Conservation (phyloP, 2,113 vertebrate species). For the Puffinus mauretanicus region DNA sequence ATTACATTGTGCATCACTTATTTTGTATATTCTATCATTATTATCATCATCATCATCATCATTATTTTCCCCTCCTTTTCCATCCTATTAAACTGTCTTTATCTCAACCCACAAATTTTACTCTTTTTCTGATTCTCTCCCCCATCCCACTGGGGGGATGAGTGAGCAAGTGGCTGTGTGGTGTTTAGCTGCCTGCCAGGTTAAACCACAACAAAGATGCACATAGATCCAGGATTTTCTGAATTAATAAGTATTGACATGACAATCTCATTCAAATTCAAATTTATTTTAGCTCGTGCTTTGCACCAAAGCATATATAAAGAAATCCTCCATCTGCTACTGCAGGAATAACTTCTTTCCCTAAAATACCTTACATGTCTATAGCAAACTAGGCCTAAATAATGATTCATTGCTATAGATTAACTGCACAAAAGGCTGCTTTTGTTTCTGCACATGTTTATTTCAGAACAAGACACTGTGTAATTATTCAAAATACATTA, state of each 20-base stretch:
- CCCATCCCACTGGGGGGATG: too few species aligned
- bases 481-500: background rate
- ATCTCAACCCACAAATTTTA: too few species aligned
- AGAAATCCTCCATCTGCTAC: background rate
- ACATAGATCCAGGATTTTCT: background rate
- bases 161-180: too few species aligned
- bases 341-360: slow-evolving; percentile 3
- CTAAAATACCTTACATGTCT: background rate
- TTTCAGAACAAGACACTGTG: background rate
- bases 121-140: too few species aligned
- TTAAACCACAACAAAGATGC: background rate
- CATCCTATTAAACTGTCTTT: too few species aligned
- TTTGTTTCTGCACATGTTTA: background rate
- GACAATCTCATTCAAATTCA: background rate
- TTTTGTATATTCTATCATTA: too few species aligned
- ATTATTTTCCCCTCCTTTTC: too few species aligned
- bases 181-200: too few species aligned
- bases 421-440: background rate
- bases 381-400: background rate
- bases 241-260: background rate
- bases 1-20: too few species aligned
- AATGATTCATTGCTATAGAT: background rate
- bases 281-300: background rate
- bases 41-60: too few species aligned
- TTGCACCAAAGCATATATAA: background rate